Conservation (phyloP, 2,888 invertebrate species). For the Timema podura region DNA sequence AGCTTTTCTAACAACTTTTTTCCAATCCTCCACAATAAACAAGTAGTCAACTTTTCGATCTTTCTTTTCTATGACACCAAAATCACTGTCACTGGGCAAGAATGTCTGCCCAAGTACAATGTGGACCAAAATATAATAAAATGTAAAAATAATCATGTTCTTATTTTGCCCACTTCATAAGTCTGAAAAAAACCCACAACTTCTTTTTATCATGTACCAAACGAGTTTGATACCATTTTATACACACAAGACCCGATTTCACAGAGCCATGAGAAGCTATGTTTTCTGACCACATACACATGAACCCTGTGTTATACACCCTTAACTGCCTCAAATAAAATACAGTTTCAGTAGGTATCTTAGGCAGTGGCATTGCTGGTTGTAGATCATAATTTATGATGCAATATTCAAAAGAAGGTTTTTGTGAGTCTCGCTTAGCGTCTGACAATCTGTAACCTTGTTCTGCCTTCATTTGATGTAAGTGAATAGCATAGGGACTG, state of each 20-base stretch:
- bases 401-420: not conserved
- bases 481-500: not conserved
- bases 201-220: not conserved
- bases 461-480: constrained; percentile 7
- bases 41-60: not conserved
- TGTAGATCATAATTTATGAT: not conserved
- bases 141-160: not conserved
- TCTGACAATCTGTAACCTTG: not conserved
- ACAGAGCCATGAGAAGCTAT: constrained; percentile 2
- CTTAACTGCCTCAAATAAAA: not conserved
- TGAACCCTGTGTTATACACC: not conserved
- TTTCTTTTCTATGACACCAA: constrained; percentile 3
- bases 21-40: not conserved
- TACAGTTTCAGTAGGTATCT: not conserved
- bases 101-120: not conserved
- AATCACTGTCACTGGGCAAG: not conserved
- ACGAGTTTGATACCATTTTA: not conserved
- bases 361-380: not conserved
- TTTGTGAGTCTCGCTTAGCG: not conserved
- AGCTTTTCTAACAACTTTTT: not conserved
- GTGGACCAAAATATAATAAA: not conserved
- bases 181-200: not conserved
- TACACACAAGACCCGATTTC: not conserved
- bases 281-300: not conserved
- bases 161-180: not conserved